Percentiles rank a stretch among this genome's conserved stretches.
These are phyloP conservation scores for Steinernema khuongi DNA, from an alignment of 1,140 invertebrate genomes.

Conservation along the genomic window DNA sequence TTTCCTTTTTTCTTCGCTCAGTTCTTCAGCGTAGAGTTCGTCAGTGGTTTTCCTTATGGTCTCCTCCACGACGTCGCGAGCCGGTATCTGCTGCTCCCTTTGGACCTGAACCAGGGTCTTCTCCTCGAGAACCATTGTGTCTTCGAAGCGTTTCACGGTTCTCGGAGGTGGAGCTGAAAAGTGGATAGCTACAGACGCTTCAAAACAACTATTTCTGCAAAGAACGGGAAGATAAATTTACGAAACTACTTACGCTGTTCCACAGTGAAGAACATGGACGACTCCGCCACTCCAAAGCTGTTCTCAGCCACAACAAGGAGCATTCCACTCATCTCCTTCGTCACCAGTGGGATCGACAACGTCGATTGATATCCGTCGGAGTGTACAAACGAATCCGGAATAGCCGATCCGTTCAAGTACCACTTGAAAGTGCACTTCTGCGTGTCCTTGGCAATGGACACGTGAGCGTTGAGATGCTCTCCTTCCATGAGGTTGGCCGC, in stretches of 20 bases:
- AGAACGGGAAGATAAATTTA: too few species aligned
- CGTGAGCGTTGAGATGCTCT: conserved; percentile 16
- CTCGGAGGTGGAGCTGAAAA: neutral
- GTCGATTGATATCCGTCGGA: conserved; percentile 25
- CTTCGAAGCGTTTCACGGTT: conserved; percentile 17
- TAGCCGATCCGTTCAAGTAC: conserved; percentile 5
- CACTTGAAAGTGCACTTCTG: conserved; percentile 23
- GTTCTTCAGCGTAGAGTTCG: too few species aligned
- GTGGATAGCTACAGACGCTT: neutral
- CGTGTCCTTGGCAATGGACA: conserved; percentile 17
- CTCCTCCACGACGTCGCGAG: too few species aligned
- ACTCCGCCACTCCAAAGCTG: conserved; percentile 21
- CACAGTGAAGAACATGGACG: conserved; percentile 26
- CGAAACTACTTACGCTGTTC: conserved; percentile 23
- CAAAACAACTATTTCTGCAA: neutral
- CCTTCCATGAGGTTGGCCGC: conserved; percentile 26
- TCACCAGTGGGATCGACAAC: conserved; percentile 15
- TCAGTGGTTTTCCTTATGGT: too few species aligned
- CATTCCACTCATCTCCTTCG: conserved; percentile 28
- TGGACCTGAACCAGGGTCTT: neutral
- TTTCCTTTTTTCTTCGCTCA: too few species aligned
- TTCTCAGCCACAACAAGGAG: conserved; percentile 26
- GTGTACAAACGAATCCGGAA: conserved; percentile 21
- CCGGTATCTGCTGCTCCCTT: neutral
- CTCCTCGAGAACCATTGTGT: conserved; percentile 19